Percentiles rank a stretch among this genome's conserved stretches.
Evolutionary conservation across 2,797 vertebrate genomes (phyloP).

Genomic region (Pseudopleuronectes americanus): DNA sequence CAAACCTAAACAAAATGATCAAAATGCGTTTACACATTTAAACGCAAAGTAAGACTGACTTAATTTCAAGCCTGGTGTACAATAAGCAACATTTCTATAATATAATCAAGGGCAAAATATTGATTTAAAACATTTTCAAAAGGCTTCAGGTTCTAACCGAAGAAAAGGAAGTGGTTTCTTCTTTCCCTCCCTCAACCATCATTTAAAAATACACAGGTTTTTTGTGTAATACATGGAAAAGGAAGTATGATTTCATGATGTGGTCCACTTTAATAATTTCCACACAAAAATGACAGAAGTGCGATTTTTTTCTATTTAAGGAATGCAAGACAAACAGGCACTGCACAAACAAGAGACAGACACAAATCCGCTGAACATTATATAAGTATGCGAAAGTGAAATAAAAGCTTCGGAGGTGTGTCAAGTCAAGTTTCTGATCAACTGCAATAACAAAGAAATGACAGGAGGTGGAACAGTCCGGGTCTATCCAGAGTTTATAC

Average conservation of each 20-base stretch:
- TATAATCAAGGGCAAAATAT: slow-evolving; percentile 3
- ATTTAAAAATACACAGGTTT: not conserved
- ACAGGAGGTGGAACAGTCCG: not conserved
- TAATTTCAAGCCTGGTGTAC: not conserved
- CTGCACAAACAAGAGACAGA: slow-evolving; percentile 25
- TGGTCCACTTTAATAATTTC: slow-evolving; percentile 80
- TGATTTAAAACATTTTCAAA: not conserved
- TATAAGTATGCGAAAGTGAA: not conserved
- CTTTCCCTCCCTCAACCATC: not conserved
- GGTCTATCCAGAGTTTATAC: not conserved
- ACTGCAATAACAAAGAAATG: slow-evolving; percentile 14
- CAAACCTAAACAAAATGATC: not conserved
- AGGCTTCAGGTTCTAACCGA: not conserved
- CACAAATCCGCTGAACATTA: slow-evolving; percentile 10
- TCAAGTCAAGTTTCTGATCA: slow-evolving; percentile 4
- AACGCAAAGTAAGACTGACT: not conserved
- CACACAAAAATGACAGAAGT: slow-evolving; percentile 59
- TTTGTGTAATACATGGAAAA: not conserved
- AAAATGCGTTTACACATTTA: not conserved
- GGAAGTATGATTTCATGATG: slow-evolving; percentile 43
- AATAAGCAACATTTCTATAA: slow-evolving; percentile 2
- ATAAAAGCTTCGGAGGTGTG: not conserved
- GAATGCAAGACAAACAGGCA: slow-evolving; percentile 38
- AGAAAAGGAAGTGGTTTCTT: not conserved
- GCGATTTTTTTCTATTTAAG: slow-evolving; percentile 21